Evolutionary conservation across 2,888 invertebrate genomes (phyloP).

Genomic region (Cosmia trapezina): DNA sequence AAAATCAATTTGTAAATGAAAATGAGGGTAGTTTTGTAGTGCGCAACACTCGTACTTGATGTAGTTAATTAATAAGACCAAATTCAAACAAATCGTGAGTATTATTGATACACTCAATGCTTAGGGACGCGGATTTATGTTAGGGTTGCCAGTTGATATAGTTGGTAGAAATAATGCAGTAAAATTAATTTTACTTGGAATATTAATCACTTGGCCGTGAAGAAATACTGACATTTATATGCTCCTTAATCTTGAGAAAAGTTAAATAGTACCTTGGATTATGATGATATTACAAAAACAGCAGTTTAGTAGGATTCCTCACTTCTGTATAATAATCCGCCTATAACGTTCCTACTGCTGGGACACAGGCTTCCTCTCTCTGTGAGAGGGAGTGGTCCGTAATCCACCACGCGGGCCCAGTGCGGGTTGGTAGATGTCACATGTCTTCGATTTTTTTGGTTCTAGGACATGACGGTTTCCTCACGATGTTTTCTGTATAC

Average conservation of each 20-base stretch:
- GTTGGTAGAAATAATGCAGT: neutral
- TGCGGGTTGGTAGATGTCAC: no score
- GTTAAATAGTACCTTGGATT: neutral
- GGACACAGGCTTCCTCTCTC: no score
- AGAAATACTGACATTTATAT: neutral
- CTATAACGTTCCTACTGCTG: no score
- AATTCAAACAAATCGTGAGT: slow-evolving; percentile 87
- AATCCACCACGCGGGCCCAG: no score
- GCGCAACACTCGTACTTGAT: slow-evolving; percentile 76
- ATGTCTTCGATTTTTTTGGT: no score
- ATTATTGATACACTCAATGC: slow-evolving; percentile 88
- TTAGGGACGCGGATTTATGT: slow-evolving; percentile 68
- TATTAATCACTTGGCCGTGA: neutral
- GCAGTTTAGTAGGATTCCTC: no score
- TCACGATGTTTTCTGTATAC: no score
- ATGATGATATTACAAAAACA: neutral
- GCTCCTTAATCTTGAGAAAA: neutral
- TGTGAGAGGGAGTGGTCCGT: no score
- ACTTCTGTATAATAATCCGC: no score
- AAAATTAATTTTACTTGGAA: neutral
- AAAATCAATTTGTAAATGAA: slow-evolving; percentile 53
- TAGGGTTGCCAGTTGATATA: slow-evolving; percentile 77
- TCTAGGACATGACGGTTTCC: no score
- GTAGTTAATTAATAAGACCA: slow-evolving; percentile 89
- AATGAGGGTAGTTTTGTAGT: slow-evolving; percentile 61